These are phyloP conservation scores for Sesia bembeciformis DNA, from an alignment of 2,888 invertebrate species.

Conservation along the genomic window DNA sequence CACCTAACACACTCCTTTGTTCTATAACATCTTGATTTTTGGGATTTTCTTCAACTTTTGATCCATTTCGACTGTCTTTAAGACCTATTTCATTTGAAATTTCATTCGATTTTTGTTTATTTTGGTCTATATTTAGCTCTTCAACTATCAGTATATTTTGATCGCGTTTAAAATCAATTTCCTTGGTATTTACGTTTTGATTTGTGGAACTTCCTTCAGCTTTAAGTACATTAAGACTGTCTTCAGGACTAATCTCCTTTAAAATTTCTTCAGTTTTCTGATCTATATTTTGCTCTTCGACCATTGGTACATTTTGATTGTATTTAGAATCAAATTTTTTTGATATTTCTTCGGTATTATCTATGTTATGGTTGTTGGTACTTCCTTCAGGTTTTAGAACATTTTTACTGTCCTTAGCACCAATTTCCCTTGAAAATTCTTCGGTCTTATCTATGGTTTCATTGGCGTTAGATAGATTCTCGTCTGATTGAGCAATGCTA, in stretches of 20 bases:
- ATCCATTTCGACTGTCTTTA: not conserved
- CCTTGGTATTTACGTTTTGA: not conserved
- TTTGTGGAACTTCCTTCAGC: slow-evolving; percentile 1
- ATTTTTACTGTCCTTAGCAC: too few relatives aligned
- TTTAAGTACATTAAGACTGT: not conserved
- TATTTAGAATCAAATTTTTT: too few relatives aligned
- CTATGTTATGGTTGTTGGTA: too few relatives aligned
- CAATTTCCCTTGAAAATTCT: too few relatives aligned
- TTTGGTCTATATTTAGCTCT: slow-evolving; percentile 1
- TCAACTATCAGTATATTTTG: not conserved
- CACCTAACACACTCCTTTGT: slow-evolving; percentile 6
- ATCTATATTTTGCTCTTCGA: slow-evolving; percentile 5
- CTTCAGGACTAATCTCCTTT: not conserved
- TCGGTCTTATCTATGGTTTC: too few relatives aligned
- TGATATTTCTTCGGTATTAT: too few relatives aligned
- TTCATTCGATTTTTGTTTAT: not conserved
- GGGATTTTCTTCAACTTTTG: not conserved
- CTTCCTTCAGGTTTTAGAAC: too few relatives aligned
- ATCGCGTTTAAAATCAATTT: not conserved
- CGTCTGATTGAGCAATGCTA: not conserved
- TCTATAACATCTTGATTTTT: not conserved
- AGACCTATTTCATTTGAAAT: not conserved
- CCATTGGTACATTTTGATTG: not conserved
- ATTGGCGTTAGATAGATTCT: too few relatives aligned
- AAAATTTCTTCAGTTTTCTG: not conserved